Conservation (phyloP, 2,888 invertebrate species). For the Dichetophora obliterata region DNA sequence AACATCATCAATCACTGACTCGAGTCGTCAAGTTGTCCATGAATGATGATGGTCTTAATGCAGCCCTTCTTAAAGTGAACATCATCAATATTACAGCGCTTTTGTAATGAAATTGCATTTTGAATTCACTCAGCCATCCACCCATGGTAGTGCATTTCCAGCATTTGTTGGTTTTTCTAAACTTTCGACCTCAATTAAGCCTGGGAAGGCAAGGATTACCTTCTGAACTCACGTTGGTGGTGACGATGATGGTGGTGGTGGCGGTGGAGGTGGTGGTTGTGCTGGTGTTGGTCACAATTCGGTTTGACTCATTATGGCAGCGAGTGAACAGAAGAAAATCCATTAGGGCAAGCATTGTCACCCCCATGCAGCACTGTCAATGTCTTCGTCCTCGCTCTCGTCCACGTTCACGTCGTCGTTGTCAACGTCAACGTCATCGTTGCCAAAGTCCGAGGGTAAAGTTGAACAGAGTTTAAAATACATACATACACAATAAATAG, state of each 20-base stretch:
- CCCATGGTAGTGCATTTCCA: background rate
- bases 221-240: constrained; percentile 28
- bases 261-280: background rate
- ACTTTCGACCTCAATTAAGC: constrained; percentile 68
- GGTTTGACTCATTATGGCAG: too few species aligned
- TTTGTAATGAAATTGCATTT: too few species aligned
- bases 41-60: too few species aligned
- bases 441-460: constrained; percentile 63
- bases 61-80: too few species aligned
- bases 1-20: background rate
- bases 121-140: background rate
- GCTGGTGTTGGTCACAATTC: background rate
- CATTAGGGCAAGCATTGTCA: background rate
- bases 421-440: constrained; percentile 31
- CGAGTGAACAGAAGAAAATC: background rate
- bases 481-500: background rate
- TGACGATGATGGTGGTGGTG: background rate
- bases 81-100: too few species aligned
- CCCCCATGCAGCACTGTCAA: background rate
- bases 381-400: background rate
- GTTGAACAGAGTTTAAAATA: constrained; percentile 61
- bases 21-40: background rate
- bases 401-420: too few species aligned
- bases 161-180: constrained; percentile 53
- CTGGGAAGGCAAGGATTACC: constrained; percentile 18